A percentile compares a stretch with the other conserved stretches of the same genome.
Evolutionary conservation across 2,797 vertebrate species (phyloP).

Genomic region (Tolypeutes matacus): DNA sequence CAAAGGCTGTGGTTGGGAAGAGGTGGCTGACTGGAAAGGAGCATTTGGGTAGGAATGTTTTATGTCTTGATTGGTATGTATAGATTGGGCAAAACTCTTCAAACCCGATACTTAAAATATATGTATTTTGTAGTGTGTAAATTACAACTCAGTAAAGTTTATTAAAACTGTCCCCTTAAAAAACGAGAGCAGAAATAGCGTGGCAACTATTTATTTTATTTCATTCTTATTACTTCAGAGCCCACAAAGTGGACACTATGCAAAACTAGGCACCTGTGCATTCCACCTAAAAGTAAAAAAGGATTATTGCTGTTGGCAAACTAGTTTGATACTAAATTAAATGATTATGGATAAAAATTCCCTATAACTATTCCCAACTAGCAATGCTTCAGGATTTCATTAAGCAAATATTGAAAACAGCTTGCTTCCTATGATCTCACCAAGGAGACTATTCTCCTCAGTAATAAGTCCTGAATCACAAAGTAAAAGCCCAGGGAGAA

Average conservation of each 20-base stretch:
- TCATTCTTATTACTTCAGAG: background rate
- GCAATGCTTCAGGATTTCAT: background rate
- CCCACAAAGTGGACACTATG: background rate
- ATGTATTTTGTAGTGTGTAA: background rate
- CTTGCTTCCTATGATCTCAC: background rate
- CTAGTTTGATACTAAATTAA: background rate
- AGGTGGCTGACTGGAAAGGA: background rate
- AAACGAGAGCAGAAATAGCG: background rate
- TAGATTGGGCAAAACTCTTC: background rate
- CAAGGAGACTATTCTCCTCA: background rate
- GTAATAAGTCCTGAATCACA: background rate
- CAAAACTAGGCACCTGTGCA: background rate
- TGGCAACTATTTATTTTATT: background rate
- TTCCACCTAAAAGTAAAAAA: conserved; percentile 44
- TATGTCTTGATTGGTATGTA: background rate
- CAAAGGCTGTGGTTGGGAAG: background rate
- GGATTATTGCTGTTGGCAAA: background rate
- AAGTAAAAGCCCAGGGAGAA: background rate
- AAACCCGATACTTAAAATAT: background rate
- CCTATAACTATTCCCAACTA: conserved; percentile 46
- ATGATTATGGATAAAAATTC: background rate
- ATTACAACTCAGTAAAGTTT: background rate
- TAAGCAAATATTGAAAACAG: conserved; percentile 24
- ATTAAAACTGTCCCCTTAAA: background rate
- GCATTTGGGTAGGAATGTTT: background rate